Base-by-base conservation (phyloP, 2,888 invertebrate species). In the Himalopsyche anomala region DNA sequence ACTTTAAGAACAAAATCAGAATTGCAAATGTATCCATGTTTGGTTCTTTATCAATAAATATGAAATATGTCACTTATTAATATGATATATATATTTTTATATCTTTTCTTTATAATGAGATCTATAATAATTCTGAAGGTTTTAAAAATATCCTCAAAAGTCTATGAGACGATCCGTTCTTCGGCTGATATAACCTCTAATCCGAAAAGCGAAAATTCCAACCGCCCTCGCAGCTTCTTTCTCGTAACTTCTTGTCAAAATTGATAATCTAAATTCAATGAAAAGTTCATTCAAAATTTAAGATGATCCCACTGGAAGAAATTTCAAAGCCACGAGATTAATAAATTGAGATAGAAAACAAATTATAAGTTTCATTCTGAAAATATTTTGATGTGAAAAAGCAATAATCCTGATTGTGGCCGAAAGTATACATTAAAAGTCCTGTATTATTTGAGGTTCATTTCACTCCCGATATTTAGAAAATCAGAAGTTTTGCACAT, bases 221-320 rank as follows among this genome's bases (percentile, higher is more conserved):
- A 2, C 19, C 62, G 11, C 19, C 62, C 19, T 19, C 62, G 8
- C 62, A 62, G 2, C 9, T 19, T 11, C 4, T 2, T 15, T 11
- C 19, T 28, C 8, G 19, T 62, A 62, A 62, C 62, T 62, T 62
- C 19, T 28, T 19, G 19, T 19, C 19, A 62, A 62, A 62, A 62
- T 62, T 62, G 62, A 62, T 62, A 62, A 62, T 62, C 62, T 62
- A 62, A 62, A 62, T 62, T 62, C 62, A 62, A 62, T 62, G 19
- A 19, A 62, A 19, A 62, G 62, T 62, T 62, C 62, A 62, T 62
- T 62, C 62, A 62, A 62, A 6, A 62, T 62, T 62, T 62, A 62
- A 62, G 62, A 62, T 62, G 62, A 62, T 1, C 62, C 19, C 11
- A 62, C 62, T 62, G 62, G 62, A 19, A 62, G 62, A 19, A 62